Evolutionary conservation across 2,888 invertebrate species (phyloP).

Genomic region (Lysandra coridon): DNA sequence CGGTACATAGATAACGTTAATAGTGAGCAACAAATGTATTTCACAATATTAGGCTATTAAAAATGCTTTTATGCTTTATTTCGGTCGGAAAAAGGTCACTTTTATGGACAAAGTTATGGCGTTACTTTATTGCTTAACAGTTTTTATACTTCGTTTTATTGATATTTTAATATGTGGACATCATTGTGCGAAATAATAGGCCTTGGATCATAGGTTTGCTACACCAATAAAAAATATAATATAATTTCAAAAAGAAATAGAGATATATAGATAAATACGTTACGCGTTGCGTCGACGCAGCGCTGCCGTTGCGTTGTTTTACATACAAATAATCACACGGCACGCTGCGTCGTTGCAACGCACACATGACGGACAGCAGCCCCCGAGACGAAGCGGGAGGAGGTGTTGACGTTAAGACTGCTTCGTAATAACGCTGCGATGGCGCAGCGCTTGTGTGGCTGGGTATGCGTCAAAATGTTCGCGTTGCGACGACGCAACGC

Average conservation of each 20-base stretch:
- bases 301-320: no score
- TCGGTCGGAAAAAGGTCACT: constrained; percentile 28
- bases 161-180: constrained; percentile 16
- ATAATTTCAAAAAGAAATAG: background rate
- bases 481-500: no score
- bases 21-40: constrained; percentile 25
- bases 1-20: constrained; percentile 25
- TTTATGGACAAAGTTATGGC: constrained; percentile 28
- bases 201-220: background rate
- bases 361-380: no score
- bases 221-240: background rate
- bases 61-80: constrained; percentile 28
- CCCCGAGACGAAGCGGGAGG: no score
- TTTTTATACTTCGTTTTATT: constrained; percentile 28
- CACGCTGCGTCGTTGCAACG: no score
- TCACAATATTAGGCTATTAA: constrained; percentile 25
- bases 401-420: no score
- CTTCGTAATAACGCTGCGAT: no score
- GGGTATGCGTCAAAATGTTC: no score
- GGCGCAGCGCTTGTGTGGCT: no score
- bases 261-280: background rate
- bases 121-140: constrained; percentile 22
- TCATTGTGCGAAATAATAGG: background rate
- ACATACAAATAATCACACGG: no score
- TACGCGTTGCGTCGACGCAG: no score